Evolutionary conservation across 2,888 invertebrate species (phyloP), one percentile per base, ranked within the genome.

Genomic region (Punctoribates punctum): DNA sequence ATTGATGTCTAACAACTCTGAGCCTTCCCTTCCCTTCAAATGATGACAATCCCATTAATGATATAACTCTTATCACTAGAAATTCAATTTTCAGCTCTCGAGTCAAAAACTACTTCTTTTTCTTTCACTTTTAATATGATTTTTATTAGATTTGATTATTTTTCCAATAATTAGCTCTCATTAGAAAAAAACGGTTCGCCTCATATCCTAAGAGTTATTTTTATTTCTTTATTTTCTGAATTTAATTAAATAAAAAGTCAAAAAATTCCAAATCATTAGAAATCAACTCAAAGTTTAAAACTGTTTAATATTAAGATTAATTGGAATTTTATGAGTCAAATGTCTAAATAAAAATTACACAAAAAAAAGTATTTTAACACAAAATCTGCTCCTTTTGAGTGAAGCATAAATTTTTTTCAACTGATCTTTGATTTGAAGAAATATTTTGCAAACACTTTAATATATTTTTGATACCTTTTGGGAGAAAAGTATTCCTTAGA

Each of bases 121-220:
- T 54, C 8, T 54, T 54, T n/a, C 17, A 20, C n/a, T n/a, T 20
- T 20, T 54, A 20, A 54, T 54, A 54, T 54, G 54, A 54, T 20
- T 54, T 54, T 54, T 54, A 54, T 54, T 54, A 54, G 54, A n/a
- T 54, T 54, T 54, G 54, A 54, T n/a, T 54, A 54, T 54, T 54
- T 54, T 54, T 54, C 20, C 54, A 54, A 54, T 54, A 54, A 54
- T 54, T 54, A 54, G n/a, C 54, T 54, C n/a, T 20, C 15, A n/a
- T 54, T 54, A 54, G n/a, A 8, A n/a, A 54, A 54, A n/a, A 48
- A 17, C 13, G 48, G 15, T 54, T 54, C n/a, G n/a, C n/a, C 8
- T 54, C n/a, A 3, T n/a, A 54, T n/a, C 9, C 15, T 20, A 48
- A 54, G 54, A 54, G n/a, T 8, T n/a, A n/a, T 54, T 54, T 54